These are phyloP conservation scores for Lerista edwardsae DNA, from an alignment of 2,797 vertebrate genomes.

Conservation along the genomic window DNA sequence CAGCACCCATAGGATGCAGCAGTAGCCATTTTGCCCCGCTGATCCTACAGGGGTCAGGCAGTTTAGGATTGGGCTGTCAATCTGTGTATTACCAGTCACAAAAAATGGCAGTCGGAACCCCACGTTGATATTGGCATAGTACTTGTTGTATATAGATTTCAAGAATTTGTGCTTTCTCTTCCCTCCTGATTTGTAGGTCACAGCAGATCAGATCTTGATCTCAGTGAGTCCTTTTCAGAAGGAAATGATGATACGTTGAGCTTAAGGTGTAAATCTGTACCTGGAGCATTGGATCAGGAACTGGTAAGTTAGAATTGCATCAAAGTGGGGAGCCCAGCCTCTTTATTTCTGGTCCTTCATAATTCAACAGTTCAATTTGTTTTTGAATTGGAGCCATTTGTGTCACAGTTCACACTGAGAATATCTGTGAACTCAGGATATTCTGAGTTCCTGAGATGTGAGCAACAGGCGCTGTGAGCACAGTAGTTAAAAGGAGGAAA, in stretches of 20 bases:
- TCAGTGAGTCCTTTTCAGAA: constrained; percentile 84
- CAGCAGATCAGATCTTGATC: constrained; percentile 90
- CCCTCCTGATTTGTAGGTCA: constrained; percentile 78
- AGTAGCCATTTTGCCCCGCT: too few species aligned
- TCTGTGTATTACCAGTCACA: rapidly evolving
- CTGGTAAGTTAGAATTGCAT: constrained; percentile 78
- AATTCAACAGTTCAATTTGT: neutral
- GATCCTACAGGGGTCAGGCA: too few species aligned
- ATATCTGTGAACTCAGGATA: too few species aligned
- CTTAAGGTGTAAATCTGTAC: constrained; percentile 87
- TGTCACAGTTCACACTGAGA: neutral
- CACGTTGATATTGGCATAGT: neutral
- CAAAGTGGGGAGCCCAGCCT: rapidly evolving
- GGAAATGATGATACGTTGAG: constrained; percentile 83
- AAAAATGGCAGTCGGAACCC: neutral
- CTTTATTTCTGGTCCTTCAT: neutral
- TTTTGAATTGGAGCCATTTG: neutral
- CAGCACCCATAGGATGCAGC: too few species aligned
- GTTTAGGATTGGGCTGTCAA: too few species aligned
- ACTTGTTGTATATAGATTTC: neutral
- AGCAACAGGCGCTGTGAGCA: neutral
- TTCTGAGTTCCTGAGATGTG: too few species aligned
- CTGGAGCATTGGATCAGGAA: constrained; percentile 85
- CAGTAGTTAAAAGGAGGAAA: neutral
- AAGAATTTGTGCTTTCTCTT: constrained; percentile 25